A percentile compares a stretch with the other conserved stretches of the same genome.
These are phyloP conservation scores for Drosophila mettleri DNA, from an alignment of 2,888 invertebrate species.

Conservation along the genomic window DNA sequence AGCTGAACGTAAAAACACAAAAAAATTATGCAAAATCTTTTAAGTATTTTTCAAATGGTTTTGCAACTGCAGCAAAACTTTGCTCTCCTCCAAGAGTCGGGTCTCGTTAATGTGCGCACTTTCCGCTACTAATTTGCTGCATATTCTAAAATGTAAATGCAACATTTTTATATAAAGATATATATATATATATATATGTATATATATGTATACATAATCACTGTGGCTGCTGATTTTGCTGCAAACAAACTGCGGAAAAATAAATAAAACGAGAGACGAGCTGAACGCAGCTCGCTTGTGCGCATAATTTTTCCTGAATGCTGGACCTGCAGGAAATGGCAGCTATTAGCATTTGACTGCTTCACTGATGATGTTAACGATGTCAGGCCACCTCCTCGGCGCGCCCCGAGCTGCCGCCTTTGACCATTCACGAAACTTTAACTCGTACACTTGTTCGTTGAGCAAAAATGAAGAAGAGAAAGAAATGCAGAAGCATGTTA, in stretches of 20 bases:
- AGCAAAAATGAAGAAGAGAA: constrained; percentile 16
- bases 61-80: constrained; percentile 15
- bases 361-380: constrained; percentile 79
- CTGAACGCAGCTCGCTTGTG: constrained; percentile 61
- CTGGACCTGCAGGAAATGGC: constrained; percentile 78
- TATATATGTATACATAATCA: constrained; percentile 35
- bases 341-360: constrained; percentile 80
- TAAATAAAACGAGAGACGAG: constrained; percentile 29
- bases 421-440: constrained; percentile 14
- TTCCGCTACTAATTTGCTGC: constrained; percentile 70
- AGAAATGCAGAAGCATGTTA: constrained; percentile 31
- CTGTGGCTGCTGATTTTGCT: constrained; percentile 40
- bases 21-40: background rate
- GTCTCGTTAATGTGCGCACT: constrained; percentile 38
- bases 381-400: constrained; percentile 55
- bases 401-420: background rate
- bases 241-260: constrained; percentile 58
- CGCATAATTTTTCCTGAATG: constrained; percentile 76
- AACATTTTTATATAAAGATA: constrained; percentile 55
- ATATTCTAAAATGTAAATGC: constrained; percentile 75
- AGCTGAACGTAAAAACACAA: background rate
- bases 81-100: background rate
- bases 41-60: constrained; percentile 19
- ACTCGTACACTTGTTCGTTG: constrained; percentile 10
- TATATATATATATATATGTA: background rate